Base-by-base conservation (phyloP, 1,140 invertebrate species). In the Colletes latitarsis region DNA sequence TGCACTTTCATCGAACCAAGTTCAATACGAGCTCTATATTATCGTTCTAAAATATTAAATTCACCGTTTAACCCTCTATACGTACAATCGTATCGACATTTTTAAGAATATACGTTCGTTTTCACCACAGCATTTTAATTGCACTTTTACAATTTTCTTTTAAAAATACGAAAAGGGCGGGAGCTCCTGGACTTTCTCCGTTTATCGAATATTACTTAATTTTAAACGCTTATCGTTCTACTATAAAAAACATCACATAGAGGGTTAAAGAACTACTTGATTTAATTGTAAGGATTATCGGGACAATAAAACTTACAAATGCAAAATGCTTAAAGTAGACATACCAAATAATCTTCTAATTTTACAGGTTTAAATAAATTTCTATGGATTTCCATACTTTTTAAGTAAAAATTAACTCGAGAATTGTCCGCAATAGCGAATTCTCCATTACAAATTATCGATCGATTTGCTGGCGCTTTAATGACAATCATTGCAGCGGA, bases 401-500 rank as follows among this genome's bases (percentile, higher is more conserved):
- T 46, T 41, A 10, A 19, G 58, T 69, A 39, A 53, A 66, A 82
- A 64, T 66, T 10, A 66, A 6, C 66, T 58, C 75, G 77, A 75
- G 49, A 76, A 58, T 80, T 63, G 30, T 62, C 62, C 71, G 70
- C 64, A 68, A 75, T 75, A 80, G 62, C 70, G 70, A 81, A 75
- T 67, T 68, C 63, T 75, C 72, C 30, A 8, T 67, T 75, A 66
- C 19, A 72, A 30, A n/a, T 68, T 39, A 21, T 60, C 30, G n/a
- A 71, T 46, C 43, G 63, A 60, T n/a, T 60, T 62, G 21, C 12
- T 52, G 75, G 52, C 62, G 14, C 46, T 30, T 63, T 12, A 78
- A 17, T 68, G 64, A 81, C 64, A 68, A 81, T 81, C 73, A 76
- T 81, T 64, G 77, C 73, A 77, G 66, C 49, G 57, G 52, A 70